A percentile compares a stretch with the other conserved stretches of the same genome.
Conservation (phyloP, 1,140 invertebrate genomes). For the Stegodyphus mimosarum region DNA sequence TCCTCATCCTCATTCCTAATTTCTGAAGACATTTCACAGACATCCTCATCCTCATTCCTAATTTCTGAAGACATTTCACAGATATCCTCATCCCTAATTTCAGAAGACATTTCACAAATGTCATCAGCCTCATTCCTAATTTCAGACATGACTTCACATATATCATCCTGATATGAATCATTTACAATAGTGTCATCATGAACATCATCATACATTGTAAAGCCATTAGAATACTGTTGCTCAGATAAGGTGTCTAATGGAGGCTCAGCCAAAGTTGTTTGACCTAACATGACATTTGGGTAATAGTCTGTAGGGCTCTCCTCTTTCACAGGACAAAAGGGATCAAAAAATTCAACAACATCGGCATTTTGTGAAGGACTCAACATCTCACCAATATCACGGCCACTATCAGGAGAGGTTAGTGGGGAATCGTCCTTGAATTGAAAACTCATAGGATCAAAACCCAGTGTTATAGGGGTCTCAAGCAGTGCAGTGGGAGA, state of each 20-base stretch:
- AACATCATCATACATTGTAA: constrained; percentile 13
- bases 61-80: background rate
- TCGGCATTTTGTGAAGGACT: constrained; percentile 49
- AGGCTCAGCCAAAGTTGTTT: constrained; percentile 25
- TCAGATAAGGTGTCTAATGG: constrained; percentile 21
- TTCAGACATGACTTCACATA: background rate
- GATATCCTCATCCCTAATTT: background rate
- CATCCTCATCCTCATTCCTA: background rate
- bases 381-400: constrained; percentile 42
- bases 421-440: constrained; percentile 58
- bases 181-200: constrained; percentile 20
- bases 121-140: background rate
- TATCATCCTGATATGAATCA: constrained; percentile 2
- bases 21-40: background rate
- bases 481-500: constrained; percentile 56
- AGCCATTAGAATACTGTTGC: constrained; percentile 33
- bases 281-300: constrained; percentile 55
- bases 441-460: constrained; percentile 60
- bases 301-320: constrained; percentile 59
- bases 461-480: constrained; percentile 55
- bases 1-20: background rate
- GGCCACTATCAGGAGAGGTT: constrained; percentile 57
- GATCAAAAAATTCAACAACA: constrained; percentile 57
- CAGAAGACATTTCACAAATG: background rate
- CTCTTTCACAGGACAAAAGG: constrained; percentile 58